Evolutionary conservation across 2,888 invertebrate genomes (phyloP).

Genomic region (Kuschelorhynchus macadamiae): DNA sequence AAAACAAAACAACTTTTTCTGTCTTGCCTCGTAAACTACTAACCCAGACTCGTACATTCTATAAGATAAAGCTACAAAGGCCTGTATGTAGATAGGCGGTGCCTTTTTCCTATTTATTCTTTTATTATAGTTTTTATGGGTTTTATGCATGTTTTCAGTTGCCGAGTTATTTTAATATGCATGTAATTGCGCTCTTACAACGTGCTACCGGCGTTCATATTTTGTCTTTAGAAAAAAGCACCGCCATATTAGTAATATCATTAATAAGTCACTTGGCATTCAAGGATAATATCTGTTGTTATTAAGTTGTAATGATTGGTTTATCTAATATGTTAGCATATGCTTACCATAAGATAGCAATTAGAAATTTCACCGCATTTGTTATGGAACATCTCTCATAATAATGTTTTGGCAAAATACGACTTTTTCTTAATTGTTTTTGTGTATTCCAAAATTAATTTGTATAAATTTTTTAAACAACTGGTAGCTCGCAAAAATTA

Average conservation of each 20-base stretch:
- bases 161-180: slow-evolving; percentile 42
- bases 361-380: too few species aligned
- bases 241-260: slow-evolving; percentile 18
- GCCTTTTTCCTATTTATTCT: slow-evolving; percentile 29
- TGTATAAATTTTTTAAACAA: too few species aligned
- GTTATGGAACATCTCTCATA: too few species aligned
- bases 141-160: slow-evolving; percentile 39
- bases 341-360: too few species aligned
- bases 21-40: slow-evolving; percentile 6
- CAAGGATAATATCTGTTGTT: slow-evolving; percentile 20
- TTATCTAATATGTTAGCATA: neutral
- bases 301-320: slow-evolving; percentile 12
- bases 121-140: slow-evolving; percentile 37
- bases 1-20: too few species aligned
- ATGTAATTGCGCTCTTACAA: slow-evolving; percentile 40
- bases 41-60: slow-evolving; percentile 19
- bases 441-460: too few species aligned
- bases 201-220: slow-evolving; percentile 32
- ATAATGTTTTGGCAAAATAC: too few species aligned
- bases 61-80: slow-evolving; percentile 31
- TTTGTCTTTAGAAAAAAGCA: slow-evolving; percentile 6
- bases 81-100: slow-evolving; percentile 22
- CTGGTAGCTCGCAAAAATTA: too few species aligned
- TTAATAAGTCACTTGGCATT: slow-evolving; percentile 15
- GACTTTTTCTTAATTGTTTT: too few species aligned